Conservation (phyloP, 2,797 vertebrate species). For the Harpagifer antarcticus region DNA sequence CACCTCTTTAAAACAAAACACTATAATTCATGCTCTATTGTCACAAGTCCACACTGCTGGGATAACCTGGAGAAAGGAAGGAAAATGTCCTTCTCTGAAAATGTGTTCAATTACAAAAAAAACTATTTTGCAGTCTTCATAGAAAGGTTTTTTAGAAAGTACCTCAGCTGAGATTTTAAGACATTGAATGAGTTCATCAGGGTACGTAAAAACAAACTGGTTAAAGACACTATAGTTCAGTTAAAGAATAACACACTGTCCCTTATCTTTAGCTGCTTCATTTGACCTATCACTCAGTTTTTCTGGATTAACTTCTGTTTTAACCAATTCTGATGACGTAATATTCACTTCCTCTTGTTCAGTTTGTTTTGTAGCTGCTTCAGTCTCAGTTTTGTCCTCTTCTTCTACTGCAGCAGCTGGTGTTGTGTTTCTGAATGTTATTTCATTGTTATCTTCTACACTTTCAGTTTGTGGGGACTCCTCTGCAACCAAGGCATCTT, state of each 20-base stretch:
- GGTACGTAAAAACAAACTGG: not conserved
- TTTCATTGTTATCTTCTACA: conserved; percentile 5
- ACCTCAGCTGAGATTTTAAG: conserved; percentile 12
- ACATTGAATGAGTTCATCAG: not conserved
- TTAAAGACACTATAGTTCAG: not conserved
- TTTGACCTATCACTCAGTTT: conserved; percentile 25
- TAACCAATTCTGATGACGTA: conserved; percentile 22
- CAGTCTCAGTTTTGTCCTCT: conserved; percentile 19
- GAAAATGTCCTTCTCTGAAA: not conserved
- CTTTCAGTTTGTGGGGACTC: conserved; percentile 27
- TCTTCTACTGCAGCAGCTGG: conserved; percentile 4
- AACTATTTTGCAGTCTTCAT: not conserved
- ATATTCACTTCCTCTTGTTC: conserved; percentile 24
- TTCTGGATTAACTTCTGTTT: conserved; percentile 27
- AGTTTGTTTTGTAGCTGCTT: conserved; percentile 23
- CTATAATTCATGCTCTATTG: conserved; percentile 42
- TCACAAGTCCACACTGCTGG: not conserved
- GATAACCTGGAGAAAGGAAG: conserved; percentile 1
- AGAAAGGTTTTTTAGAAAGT: conserved; percentile 1
- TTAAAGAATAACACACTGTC: conserved; percentile 77
- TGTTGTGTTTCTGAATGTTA: not conserved
- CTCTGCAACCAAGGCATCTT: conserved; percentile 4
- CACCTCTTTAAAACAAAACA: conserved; percentile 27
- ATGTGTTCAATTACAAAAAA: conserved; percentile 6
- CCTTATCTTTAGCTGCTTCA: conserved; percentile 57